A percentile compares a stretch with the other conserved stretches of the same genome.
Evolutionary conservation across 2,113 vertebrate species (phyloP).

Genomic region (Ardeotis arabs): DNA sequence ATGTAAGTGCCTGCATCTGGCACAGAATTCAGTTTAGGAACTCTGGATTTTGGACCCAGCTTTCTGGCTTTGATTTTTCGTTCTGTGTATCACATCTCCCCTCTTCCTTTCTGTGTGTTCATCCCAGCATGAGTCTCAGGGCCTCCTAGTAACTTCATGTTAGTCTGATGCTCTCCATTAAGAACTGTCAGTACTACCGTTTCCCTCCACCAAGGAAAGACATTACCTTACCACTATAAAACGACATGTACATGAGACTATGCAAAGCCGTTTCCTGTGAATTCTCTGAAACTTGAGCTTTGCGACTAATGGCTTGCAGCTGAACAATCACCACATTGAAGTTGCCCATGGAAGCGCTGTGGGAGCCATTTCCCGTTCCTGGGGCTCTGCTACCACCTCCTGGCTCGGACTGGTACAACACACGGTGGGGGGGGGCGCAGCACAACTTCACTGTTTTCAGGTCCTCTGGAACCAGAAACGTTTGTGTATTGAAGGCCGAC

Average conservation of each 20-base stretch:
- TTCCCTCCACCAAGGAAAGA: not conserved
- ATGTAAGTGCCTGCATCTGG: not conserved
- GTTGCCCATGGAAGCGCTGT: not conserved
- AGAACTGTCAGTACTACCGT: not conserved
- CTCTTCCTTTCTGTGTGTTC: not conserved
- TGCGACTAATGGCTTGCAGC: not conserved
- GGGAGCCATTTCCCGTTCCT: not conserved
- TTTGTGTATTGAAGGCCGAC: not conserved
- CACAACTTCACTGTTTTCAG: not conserved
- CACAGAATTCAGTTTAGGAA: not conserved
- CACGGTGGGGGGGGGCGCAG: not conserved
- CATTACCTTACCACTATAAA: not conserved
- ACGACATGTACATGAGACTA: not conserved
- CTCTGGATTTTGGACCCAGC: not conserved
- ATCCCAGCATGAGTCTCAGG: not conserved
- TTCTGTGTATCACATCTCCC: not conserved
- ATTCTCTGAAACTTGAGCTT: not conserved
- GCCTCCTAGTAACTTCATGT: not conserved
- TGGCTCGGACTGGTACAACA: not conserved
- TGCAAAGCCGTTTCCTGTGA: not conserved
- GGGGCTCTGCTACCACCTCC: conserved; percentile 56
- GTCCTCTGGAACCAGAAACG: not conserved
- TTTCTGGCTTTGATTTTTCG: not conserved
- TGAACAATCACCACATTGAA: not conserved
- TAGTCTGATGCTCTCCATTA: not conserved